Conservation (phyloP, 1,140 invertebrate genomes). For the Holotrichia oblita region DNA sequence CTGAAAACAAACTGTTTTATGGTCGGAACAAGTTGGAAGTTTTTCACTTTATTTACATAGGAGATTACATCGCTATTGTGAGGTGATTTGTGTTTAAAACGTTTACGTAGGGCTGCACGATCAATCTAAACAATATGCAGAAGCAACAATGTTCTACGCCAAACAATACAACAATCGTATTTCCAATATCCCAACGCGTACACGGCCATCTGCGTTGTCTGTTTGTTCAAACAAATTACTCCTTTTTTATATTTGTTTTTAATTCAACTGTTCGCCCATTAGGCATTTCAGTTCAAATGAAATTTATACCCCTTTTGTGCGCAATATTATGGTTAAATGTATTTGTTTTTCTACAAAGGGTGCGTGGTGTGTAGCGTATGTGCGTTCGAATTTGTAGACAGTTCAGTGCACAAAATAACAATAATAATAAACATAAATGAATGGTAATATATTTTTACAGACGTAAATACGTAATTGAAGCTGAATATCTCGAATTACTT, state of each 20-base stretch:
- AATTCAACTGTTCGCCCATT: slow-evolving; percentile 11
- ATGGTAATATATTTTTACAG: neutral
- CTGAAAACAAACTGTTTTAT: neutral
- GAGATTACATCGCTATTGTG: neutral
- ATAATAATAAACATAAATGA: neutral
- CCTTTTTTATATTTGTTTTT: slow-evolving; percentile 13
- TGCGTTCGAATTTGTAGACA: neutral
- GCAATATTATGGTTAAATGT: neutral
- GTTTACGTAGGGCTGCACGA: neutral
- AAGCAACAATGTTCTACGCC: neutral
- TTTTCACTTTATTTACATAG: slow-evolving; percentile 18
- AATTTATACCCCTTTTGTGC: neutral
- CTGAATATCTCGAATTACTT: too few relatives aligned
- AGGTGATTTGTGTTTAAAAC: slow-evolving; percentile 20
- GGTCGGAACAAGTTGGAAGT: neutral
- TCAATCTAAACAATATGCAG: neutral
- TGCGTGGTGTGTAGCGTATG: neutral
- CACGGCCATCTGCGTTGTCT: neutral
- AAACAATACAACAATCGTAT: neutral
- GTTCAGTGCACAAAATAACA: neutral
- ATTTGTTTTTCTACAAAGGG: neutral
- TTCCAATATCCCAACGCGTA: neutral
- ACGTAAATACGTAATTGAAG: too few relatives aligned
- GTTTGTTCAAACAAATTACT: slow-evolving; percentile 21
- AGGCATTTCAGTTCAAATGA: slow-evolving; percentile 1